Evolutionary conservation across 2,888 invertebrate genomes (phyloP).

Genomic region (Asteroscopus sphinx): DNA sequence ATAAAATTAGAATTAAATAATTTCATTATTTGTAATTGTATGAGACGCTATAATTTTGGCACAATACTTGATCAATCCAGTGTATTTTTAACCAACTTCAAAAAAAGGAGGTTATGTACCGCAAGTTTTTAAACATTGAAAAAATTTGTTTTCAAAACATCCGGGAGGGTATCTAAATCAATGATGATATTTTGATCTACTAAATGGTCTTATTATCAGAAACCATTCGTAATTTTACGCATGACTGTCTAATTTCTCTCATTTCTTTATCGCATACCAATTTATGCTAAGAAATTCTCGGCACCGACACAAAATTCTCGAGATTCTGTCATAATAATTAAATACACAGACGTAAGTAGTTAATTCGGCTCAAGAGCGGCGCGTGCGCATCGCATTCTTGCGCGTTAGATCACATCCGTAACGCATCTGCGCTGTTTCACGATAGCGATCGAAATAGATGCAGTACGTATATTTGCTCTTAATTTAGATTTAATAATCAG

Average conservation of each 20-base stretch:
- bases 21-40: too few species aligned
- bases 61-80: too few species aligned
- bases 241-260: constrained; percentile 21
- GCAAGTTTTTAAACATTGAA: too few species aligned
- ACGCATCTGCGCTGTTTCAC: constrained; percentile 26
- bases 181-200: too few species aligned
- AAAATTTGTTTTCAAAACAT: too few species aligned
- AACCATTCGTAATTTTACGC: constrained; percentile 36
- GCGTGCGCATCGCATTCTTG: constrained; percentile 47
- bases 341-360: constrained; percentile 12
- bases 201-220: too few species aligned
- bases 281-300: constrained; percentile 13
- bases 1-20: too few species aligned
- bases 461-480: constrained; percentile 9
- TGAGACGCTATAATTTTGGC: too few species aligned
- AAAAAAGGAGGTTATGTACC: too few species aligned
- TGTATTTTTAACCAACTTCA: too few species aligned
- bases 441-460: constrained; percentile 34
- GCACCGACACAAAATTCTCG: constrained; percentile 10
- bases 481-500: constrained; percentile 1
- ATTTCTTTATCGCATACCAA: constrained; percentile 4
- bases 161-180: too few species aligned
- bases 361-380: constrained; percentile 18
- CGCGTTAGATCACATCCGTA: constrained; percentile 50
- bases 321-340: constrained; percentile 9